Conservation (phyloP, 2,113 vertebrate genomes). For the Heterochromis multidens region DNA sequence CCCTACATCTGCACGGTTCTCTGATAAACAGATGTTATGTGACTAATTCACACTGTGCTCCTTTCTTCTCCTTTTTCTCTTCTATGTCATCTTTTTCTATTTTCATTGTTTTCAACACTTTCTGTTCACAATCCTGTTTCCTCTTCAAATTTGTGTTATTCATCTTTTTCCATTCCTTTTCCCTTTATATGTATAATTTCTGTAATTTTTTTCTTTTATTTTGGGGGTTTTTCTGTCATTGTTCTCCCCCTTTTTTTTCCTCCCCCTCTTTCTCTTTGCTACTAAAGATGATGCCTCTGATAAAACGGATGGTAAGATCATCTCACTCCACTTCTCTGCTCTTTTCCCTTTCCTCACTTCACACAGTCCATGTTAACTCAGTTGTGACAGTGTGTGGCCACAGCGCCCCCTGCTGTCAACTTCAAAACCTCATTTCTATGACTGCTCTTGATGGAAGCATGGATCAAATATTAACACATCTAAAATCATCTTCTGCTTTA, state of each 20-base stretch:
- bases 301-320: conserved; percentile 98
- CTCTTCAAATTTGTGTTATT: conserved; percentile 44
- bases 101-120: conserved; percentile 57
- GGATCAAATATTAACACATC: conserved; percentile 15
- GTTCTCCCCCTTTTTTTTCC: conserved; percentile 35
- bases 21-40: conserved; percentile 48
- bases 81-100: conserved; percentile 68
- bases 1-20: conserved; percentile 36
- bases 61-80: conserved; percentile 79
- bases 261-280: conserved; percentile 73
- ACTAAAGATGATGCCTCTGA: conserved; percentile 98
- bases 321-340: conserved; percentile 52
- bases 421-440: background rate
- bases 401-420: conserved; percentile 56
- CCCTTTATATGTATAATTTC: background rate
- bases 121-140: conserved; percentile 67
- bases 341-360: conserved; percentile 15
- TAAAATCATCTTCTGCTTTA: conserved; percentile 29
- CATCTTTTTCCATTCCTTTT: conserved; percentile 10
- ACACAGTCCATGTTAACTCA: conserved; percentile 16
- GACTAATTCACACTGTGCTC: conserved; percentile 85
- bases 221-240: conserved; percentile 32
- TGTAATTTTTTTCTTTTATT: conserved; percentile 29
- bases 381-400: conserved; percentile 16
- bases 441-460: background rate